Evolutionary conservation across 2,888 invertebrate species (phyloP).

Genomic region (Junonia oenone): DNA sequence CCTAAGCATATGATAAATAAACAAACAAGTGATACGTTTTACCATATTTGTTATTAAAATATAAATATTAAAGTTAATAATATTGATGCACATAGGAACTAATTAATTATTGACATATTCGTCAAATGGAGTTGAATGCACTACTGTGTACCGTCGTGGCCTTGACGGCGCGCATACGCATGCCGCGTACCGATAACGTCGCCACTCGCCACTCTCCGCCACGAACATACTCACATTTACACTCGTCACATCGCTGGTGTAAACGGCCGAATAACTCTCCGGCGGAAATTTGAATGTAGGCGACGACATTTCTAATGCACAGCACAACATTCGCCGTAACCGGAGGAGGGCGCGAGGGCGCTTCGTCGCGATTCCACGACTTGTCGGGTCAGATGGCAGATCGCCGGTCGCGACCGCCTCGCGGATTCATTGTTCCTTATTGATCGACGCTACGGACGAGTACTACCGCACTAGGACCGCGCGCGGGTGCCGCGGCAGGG

Average conservation of each 20-base stretch:
- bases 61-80: neutral
- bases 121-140: slow-evolving; percentile 62
- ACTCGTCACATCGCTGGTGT: slow-evolving; percentile 50
- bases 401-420: slow-evolving; percentile 37
- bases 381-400: slow-evolving; percentile 36
- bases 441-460: slow-evolving; percentile 42
- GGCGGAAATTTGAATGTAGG: slow-evolving; percentile 64
- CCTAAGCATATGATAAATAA: neutral
- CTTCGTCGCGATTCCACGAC: slow-evolving; percentile 22
- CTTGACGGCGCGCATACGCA: slow-evolving; percentile 57
- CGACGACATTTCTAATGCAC: slow-evolving; percentile 52
- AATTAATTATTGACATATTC: slow-evolving; percentile 17
- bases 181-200: slow-evolving; percentile 46
- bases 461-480: slow-evolving; percentile 35
- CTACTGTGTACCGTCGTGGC: slow-evolving; percentile 47
- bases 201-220: slow-evolving; percentile 42
- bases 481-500: slow-evolving; percentile 36
- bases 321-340: slow-evolving; percentile 34
- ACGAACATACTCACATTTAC: slow-evolving; percentile 59
- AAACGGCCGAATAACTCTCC: slow-evolving; percentile 67
- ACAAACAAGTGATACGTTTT: neutral
- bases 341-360: neutral
- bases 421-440: slow-evolving; percentile 54
- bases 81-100: neutral
- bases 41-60: neutral